Percentiles rank a stretch among this genome's conserved stretches.
Evolutionary conservation across 2,888 invertebrate species (phyloP).

Genomic region (Stenolophus ochropezus): DNA sequence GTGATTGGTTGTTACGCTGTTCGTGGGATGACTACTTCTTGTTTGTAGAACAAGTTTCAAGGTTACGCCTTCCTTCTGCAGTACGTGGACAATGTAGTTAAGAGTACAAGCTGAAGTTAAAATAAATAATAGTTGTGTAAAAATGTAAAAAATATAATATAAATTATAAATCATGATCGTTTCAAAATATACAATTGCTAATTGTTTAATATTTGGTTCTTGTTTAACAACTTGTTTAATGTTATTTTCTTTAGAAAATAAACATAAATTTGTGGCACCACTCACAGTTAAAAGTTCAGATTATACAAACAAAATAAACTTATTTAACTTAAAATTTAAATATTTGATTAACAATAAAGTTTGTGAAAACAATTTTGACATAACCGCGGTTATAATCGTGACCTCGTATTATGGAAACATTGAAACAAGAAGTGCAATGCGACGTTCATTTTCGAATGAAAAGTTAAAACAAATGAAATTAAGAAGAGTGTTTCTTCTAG

Average conservation of each 20-base stretch:
- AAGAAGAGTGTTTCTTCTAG: conserved; percentile 82
- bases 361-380: conserved; percentile 63
- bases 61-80: not conserved
- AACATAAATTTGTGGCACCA: not conserved
- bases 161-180: conserved; percentile 33
- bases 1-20: not conserved
- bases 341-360: conserved; percentile 66
- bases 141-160: not conserved
- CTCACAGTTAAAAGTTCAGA: conserved; percentile 14
- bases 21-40: not conserved
- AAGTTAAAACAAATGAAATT: conserved; percentile 78
- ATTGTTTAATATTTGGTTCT: conserved; percentile 42
- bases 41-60: not conserved
- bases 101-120: not conserved
- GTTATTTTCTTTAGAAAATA: conserved; percentile 54
- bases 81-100: not conserved
- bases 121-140: not conserved
- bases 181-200: conserved; percentile 44
- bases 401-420: conserved; percentile 87
- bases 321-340: conserved; percentile 67
- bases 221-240: conserved; percentile 52
- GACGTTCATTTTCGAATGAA: conserved; percentile 78
- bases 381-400: conserved; percentile 76
- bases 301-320: conserved; percentile 58
- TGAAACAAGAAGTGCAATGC: conserved; percentile 81